Percentiles rank a stretch among this genome's conserved stretches.
Evolutionary conservation across 2,113 vertebrate species (phyloP).

Genomic region (Hassar affinis): DNA sequence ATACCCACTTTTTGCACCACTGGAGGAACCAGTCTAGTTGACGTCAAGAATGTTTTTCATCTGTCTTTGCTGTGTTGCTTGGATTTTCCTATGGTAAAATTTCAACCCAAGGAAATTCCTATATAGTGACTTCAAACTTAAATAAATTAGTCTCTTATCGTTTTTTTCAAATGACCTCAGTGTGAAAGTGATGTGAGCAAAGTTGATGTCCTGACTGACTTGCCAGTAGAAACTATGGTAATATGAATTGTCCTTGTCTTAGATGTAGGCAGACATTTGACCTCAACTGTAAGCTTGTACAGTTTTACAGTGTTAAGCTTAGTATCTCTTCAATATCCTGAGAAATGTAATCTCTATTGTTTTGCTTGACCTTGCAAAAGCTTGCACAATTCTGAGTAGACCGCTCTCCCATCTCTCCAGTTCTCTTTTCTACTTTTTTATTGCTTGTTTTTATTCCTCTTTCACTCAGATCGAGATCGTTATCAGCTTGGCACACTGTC

Average conservation of each 20-base stretch:
- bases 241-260: background rate
- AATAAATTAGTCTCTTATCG: background rate
- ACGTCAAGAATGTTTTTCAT: background rate
- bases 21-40: too few relatives aligned
- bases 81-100: background rate
- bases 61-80: background rate
- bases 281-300: background rate
- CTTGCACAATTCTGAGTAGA: background rate
- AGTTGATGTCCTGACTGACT: background rate
- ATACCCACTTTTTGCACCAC: too few relatives aligned
- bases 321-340: background rate
- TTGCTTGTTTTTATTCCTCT: background rate
- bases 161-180: background rate
- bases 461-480: slow-evolving; percentile 85
- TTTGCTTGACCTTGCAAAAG: background rate
- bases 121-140: background rate
- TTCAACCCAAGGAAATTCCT: background rate
- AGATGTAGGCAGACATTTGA: background rate
- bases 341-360: background rate
- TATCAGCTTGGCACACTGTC: slow-evolving; percentile 95
- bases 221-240: background rate
- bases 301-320: background rate
- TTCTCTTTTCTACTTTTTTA: background rate
- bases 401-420: background rate
- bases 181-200: background rate